Conservation (phyloP, 2,888 invertebrate genomes). For the Phorcus lineatus region DNA sequence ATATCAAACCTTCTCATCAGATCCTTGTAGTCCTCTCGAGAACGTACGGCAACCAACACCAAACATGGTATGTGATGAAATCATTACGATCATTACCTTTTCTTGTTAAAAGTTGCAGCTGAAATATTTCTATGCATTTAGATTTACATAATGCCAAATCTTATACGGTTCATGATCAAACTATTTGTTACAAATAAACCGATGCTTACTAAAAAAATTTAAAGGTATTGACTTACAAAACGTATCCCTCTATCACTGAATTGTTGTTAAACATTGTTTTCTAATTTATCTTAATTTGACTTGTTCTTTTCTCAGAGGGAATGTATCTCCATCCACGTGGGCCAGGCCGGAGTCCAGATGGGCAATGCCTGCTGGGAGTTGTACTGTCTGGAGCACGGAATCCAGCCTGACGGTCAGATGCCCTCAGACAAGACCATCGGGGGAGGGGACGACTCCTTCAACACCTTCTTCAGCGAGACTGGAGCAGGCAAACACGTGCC, state of each 20-base stretch:
- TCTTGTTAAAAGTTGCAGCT: no score
- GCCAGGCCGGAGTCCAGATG: slow-evolving; percentile 8
- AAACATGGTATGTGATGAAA: neutral
- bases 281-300: neutral
- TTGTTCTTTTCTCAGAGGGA: neutral
- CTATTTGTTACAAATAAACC: no score
- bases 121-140: no score
- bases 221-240: no score
- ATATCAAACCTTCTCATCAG: neutral
- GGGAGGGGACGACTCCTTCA: slow-evolving; percentile 13
- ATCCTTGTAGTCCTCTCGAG: neutral
- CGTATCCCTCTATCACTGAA: no score
- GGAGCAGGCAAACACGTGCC: neutral
- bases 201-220: no score
- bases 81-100: no score
- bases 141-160: no score
- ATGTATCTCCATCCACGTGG: slow-evolving; percentile 9
- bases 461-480: slow-evolving; percentile 12
- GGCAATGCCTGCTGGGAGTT: slow-evolving; percentile 13
- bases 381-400: neutral
- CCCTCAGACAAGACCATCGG: slow-evolving; percentile 12
- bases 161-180: no score
- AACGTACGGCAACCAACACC: neutral
- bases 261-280: no score
- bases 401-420: slow-evolving; percentile 2